Conservation (phyloP, 2,888 invertebrate species). For the Stegana nigrithorax region DNA sequence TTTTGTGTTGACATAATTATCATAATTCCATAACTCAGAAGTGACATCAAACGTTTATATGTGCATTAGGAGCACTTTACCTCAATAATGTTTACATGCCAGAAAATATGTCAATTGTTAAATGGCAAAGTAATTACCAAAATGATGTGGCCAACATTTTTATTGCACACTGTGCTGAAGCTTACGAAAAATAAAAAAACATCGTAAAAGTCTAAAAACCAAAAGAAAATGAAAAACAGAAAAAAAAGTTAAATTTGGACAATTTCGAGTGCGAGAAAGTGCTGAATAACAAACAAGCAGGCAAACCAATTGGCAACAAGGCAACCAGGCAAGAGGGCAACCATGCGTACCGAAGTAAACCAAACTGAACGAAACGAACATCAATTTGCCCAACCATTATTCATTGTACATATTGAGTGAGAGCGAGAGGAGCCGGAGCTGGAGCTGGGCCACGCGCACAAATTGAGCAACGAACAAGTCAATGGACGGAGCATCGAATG, state of each 20-base stretch:
- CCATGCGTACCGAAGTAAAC: conserved; percentile 22
- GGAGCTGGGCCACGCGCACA: not conserved
- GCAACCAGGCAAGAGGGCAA: conserved; percentile 32
- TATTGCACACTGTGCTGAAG: conserved; percentile 23
- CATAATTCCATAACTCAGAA: too few relatives aligned
- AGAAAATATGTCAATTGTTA: conserved; percentile 43
- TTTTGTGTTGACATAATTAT: too few relatives aligned
- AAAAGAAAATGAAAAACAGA: too few relatives aligned
- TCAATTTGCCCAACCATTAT: conserved; percentile 56
- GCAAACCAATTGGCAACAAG: conserved; percentile 17
- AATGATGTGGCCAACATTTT: conserved; percentile 43
- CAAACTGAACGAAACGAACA: conserved; percentile 23
- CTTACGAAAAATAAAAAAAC: too few relatives aligned
- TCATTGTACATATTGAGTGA: conserved; percentile 50
- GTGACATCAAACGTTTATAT: too few relatives aligned
- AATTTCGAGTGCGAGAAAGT: not conserved
- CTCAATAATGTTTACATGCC: too few relatives aligned
- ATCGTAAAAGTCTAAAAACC: too few relatives aligned
- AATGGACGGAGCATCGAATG: conserved; percentile 38
- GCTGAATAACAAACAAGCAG: conserved; percentile 26
- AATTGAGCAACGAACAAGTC: conserved; percentile 6
- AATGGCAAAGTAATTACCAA: conserved; percentile 52
- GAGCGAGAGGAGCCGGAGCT: not conserved
- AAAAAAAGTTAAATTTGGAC: too few relatives aligned
- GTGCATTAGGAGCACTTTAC: too few relatives aligned